Evolutionary conservation across 2,113 vertebrate genomes (phyloP), one percentile per base, ranked within the genome.

Genomic region (Neotragus moschatus): DNA sequence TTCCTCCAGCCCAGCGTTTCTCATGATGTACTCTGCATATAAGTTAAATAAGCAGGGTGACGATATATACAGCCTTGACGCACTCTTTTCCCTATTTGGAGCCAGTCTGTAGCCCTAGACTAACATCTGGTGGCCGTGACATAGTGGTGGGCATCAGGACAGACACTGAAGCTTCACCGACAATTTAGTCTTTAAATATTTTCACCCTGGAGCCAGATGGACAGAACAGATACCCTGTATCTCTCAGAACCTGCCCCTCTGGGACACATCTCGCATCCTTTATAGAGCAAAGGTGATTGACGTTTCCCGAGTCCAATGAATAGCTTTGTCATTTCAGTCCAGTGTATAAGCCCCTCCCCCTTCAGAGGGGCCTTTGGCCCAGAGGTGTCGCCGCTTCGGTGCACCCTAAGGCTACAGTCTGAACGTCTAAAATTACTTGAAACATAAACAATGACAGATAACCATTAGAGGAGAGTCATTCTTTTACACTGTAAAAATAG

Each of bases 401-500:
- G 30, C 28, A 49, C 85, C 63, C 26, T 19, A 45, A 90, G 55
- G 36, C 90, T 90, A 15, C 58, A 84, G 70, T 61, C 51, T 96
- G 77, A 94, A 92, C 49, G 2, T 77, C 36, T 75, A 92, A 88
- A 96, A 96, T 97, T 75, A 92, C 92, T 84, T 97, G 86, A 17
- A 94, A 56, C 93, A 86, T 90, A 97, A 96, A 93, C 91, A 96
- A 30, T 91, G 93, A 77, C 88, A 90, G 88, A 66, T 66, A 84
- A 88, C 88, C 94, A 88, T 97, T 97, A 96, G 66, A 90, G 58
- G 77, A 94, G 81, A 95, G 88, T 90, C 88, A 89, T 96, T 56
- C 93, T 95, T 96, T 88, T 92, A 94, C 43, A 28, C 9, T 82
- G 66, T 94, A 96, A 97, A 94, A 94, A 79, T 55, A 73, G 94